Base-by-base conservation (phyloP, 2,797 vertebrate genomes). In the Podarcis lilfordi region DNA sequence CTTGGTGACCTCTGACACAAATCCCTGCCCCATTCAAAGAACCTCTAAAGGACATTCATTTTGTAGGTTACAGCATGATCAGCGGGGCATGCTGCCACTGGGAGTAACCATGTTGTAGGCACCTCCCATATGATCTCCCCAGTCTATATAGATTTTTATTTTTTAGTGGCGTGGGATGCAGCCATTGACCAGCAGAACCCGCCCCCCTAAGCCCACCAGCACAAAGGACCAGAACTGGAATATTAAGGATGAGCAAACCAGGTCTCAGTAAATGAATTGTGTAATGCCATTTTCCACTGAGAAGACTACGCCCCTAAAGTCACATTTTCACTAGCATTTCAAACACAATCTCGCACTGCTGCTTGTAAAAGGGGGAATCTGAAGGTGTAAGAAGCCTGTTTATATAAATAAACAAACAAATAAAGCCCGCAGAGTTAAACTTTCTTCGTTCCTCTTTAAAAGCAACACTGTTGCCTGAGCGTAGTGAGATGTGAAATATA, bases 401-500 rank as follows among this genome's bases (percentile, higher is more conserved):
- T 25, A 74, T 75, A 50, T 13, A 86, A 25, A 3, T 35, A 64
- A 64, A 19, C 4, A 55, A 77, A 82, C 82, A 90, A 93, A 79
- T 40, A 71, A 86, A 66, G 50, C n/a, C 45, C 85, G 89, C 71
- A 75, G 76, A 43, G 50, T 61, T 32, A 59, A 85, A 55, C 71
- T 86, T 91, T 80, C 74, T 89, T 88, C 78, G 32, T 84, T 32
- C 81, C 71, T 82, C 37, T 92, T 81, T 86, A 74, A 89, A 90
- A 89, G 66, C 77, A 59, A 69, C 37, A 25, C 74, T 81, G 75
- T 82, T 91, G 88, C 88, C 80, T 93, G 86, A 8, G 84, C 82
- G 84, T 55, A 68, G 81, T 87, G 89, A 94, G 88, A 93, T 86
- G 88, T 82, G 91, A 95, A 95, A 87, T 80, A 35, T 79, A 95